Evolutionary conservation across 2,888 invertebrate species (phyloP).

Genomic region (Acronicta leporina): DNA sequence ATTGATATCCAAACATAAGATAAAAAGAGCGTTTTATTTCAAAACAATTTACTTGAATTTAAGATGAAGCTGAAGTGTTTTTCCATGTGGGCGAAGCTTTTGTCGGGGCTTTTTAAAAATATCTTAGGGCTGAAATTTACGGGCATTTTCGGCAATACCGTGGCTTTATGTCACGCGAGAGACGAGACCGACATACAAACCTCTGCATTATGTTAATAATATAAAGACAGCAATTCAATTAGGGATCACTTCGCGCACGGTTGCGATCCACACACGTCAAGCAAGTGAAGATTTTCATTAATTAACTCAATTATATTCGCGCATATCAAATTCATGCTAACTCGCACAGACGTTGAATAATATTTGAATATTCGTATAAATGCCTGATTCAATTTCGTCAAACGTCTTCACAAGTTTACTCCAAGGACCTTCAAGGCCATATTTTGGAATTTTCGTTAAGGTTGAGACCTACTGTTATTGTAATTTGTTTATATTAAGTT

Average conservation of each 20-base stretch:
- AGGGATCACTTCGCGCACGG: conserved; percentile 63
- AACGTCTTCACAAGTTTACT: conserved; percentile 32
- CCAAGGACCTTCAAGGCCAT: conserved; percentile 24
- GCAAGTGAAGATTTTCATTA: conserved; percentile 64
- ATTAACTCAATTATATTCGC: conserved; percentile 62
- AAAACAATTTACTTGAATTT: conserved; percentile 39
- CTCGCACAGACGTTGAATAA: conserved; percentile 46
- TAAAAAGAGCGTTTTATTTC: conserved; percentile 36
- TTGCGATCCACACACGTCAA: conserved; percentile 51
- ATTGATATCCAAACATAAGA: conserved; percentile 19
- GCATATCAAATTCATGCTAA: conserved; percentile 55
- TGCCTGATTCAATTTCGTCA: conserved; percentile 44
- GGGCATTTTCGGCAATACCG: conserved; percentile 36
- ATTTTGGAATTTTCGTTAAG: conserved; percentile 31
- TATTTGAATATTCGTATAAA: conserved; percentile 40
- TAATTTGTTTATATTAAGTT: conserved; percentile 13
- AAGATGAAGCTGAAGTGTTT: conserved; percentile 29
- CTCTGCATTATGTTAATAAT: conserved; percentile 64
- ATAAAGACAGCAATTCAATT: conserved; percentile 73
- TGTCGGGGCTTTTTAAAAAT: conserved; percentile 29
- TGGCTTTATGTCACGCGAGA: conserved; percentile 48
- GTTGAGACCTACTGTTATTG: conserved; percentile 16
- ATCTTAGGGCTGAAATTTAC: conserved; percentile 24
- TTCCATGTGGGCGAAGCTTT: conserved; percentile 18
- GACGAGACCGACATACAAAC: conserved; percentile 42